A percentile compares a stretch with the other conserved stretches of the same genome.
phyloP scores from a whole-genome alignment of 2,797 vertebrate species.

The Gymnopithys bicolor region DNA sequence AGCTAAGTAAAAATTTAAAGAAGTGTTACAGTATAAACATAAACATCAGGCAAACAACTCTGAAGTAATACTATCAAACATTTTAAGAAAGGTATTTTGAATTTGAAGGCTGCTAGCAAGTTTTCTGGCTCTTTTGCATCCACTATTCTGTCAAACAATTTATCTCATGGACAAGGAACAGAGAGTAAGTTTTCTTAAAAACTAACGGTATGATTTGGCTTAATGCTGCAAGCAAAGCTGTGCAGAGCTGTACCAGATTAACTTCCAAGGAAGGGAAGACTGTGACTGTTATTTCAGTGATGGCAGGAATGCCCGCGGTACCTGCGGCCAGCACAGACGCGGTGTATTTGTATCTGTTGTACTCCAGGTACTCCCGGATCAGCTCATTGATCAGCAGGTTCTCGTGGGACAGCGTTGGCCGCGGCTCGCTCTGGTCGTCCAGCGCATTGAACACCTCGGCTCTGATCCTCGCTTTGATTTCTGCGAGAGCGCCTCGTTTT shows the following conservation, averaged over 20 bases:
- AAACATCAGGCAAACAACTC: not conserved
- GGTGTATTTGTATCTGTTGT: slow-evolving; percentile 90
- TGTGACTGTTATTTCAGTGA: not conserved
- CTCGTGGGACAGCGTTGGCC: slow-evolving; percentile 85
- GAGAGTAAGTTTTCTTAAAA: not conserved
- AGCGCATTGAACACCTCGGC: slow-evolving; percentile 92
- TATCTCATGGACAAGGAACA: not conserved
- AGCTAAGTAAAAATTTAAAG: not conserved
- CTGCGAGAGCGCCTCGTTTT: slow-evolving; percentile 85
- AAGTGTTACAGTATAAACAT: not conserved
- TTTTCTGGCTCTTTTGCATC: not conserved
- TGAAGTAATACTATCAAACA: not conserved
- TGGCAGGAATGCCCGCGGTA: slow-evolving; percentile 39
- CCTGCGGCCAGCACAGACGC: slow-evolving; percentile 91
- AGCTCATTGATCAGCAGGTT: slow-evolving; percentile 96
- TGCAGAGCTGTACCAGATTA: not conserved
- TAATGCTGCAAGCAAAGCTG: not conserved
- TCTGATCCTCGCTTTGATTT: slow-evolving; percentile 91
- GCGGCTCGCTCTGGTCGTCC: slow-evolving; percentile 84
- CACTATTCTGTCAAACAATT: not conserved
- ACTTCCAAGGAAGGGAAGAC: not conserved
- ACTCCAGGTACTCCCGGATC: slow-evolving; percentile 93
- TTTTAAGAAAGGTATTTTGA: not conserved
- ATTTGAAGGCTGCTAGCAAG: not conserved
- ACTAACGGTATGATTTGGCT: not conserved